Conservation (phyloP, 1,140 invertebrate genomes). For the Trinorchestia longiramus region DNA sequence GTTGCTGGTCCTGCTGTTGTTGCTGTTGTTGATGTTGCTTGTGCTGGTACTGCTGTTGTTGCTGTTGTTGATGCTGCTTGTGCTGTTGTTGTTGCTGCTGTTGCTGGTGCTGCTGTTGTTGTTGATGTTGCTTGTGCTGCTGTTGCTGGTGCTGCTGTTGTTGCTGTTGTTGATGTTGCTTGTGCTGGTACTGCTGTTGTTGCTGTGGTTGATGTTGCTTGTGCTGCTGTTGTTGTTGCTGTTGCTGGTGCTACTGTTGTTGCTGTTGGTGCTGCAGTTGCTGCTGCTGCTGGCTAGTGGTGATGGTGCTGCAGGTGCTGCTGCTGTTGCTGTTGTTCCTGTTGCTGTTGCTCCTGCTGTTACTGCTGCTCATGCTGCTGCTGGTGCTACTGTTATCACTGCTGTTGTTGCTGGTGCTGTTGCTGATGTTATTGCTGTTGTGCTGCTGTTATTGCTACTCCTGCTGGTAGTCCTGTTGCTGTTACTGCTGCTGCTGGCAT, state of each 20-base stretch:
- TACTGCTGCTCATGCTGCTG: too few relatives aligned
- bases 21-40: not conserved
- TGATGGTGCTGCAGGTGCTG: not conserved
- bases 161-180: not conserved
- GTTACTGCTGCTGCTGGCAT: too few relatives aligned
- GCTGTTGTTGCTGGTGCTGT: too few relatives aligned
- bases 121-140: not conserved
- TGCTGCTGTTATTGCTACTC: too few relatives aligned
- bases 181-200: not conserved
- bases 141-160: not conserved
- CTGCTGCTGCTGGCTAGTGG: not conserved
- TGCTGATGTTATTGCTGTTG: too few relatives aligned
- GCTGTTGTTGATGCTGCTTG: not conserved
- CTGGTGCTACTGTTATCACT: too few relatives aligned
- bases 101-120: not conserved
- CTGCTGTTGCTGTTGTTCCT: not conserved
- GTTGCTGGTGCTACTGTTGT: not conserved
- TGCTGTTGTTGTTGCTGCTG: slow-evolving; percentile 14
- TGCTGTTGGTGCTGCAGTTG: not conserved
- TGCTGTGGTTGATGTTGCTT: not conserved
- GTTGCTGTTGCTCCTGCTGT: not conserved
- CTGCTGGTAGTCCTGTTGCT: too few relatives aligned
- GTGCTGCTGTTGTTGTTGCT: not conserved
- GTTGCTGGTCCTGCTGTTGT: not conserved
- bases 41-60: not conserved